Evolutionary conservation across 2,113 vertebrate genomes (phyloP).

Genomic region (Mobula birostris): DNA sequence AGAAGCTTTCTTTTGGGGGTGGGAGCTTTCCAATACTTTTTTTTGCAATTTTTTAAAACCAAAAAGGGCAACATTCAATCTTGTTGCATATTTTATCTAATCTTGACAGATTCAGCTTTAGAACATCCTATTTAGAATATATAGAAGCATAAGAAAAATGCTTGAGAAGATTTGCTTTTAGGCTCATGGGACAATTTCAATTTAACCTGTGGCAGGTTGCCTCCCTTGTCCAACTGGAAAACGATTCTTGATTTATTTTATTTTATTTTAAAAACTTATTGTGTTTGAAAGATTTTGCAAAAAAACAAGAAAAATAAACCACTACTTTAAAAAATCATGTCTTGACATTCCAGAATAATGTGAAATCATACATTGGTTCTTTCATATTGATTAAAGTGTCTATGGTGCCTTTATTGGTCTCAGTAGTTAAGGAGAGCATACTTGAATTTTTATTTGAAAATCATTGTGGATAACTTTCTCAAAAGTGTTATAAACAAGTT

Average conservation of each 20-base stretch:
- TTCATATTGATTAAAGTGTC: neutral
- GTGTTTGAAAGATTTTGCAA: too few species aligned
- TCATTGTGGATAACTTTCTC: neutral
- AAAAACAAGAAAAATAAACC: neutral
- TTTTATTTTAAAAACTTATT: neutral
- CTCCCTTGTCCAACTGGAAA: too few species aligned
- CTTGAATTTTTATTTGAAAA: neutral
- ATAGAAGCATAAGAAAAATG: neutral
- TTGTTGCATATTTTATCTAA: neutral
- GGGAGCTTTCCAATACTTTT: neutral
- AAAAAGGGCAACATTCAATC: neutral
- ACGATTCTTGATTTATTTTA: neutral
- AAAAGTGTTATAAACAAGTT: neutral
- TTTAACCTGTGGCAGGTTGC: too few species aligned
- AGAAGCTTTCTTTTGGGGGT: neutral
- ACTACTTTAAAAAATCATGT: neutral
- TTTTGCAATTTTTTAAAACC: neutral
- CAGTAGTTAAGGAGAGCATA: neutral
- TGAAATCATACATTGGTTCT: slow-evolving; percentile 21
- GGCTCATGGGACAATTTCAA: neutral
- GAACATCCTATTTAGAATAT: neutral
- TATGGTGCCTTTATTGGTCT: neutral
- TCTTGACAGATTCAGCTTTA: neutral
- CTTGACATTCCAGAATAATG: neutral
- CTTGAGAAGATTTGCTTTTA: neutral